phyloP scores from a whole-genome alignment of 2,113 vertebrate genomes.

The Dolichotis patagonum region DNA sequence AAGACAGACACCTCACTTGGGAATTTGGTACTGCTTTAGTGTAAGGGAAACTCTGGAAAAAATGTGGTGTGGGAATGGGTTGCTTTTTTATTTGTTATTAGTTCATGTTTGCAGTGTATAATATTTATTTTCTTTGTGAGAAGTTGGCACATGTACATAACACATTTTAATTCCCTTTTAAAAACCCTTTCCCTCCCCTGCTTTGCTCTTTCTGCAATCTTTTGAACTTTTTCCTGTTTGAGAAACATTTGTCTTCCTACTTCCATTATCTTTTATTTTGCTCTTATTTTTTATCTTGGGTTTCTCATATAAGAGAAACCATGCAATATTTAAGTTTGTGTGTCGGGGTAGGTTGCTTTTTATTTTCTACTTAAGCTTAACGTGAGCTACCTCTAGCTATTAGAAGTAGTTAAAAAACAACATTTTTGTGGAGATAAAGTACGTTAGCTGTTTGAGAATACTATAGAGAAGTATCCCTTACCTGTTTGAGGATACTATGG shows the following conservation, averaged over 20 bases:
- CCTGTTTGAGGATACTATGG: not conserved
- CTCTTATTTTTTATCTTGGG: not conserved
- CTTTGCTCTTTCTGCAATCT: not conserved
- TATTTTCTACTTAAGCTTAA: slow-evolving; percentile 36
- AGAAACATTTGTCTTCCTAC: not conserved
- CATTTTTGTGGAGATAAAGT: not conserved
- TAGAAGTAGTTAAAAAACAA: slow-evolving; percentile 33
- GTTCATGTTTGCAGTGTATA: not conserved
- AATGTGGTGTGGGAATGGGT: not conserved
- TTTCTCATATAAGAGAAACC: not conserved
- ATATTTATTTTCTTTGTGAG: not conserved
- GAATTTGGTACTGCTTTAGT: not conserved
- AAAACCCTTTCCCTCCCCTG: not conserved
- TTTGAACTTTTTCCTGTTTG: not conserved
- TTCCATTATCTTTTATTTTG: not conserved
- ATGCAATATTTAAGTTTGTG: not conserved
- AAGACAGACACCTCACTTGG: not conserved
- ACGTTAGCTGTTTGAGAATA: not conserved
- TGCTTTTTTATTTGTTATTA: not conserved
- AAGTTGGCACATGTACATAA: not conserved
- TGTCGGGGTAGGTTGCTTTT: not conserved
- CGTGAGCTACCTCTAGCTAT: not conserved
- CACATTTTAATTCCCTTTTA: not conserved
- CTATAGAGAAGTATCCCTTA: not conserved
- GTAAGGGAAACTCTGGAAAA: not conserved